Percentiles rank a stretch among this genome's conserved stretches.
These are phyloP conservation scores for Columba janthina DNA, from an alignment of 2,113 vertebrate species.

Conservation along the genomic window DNA sequence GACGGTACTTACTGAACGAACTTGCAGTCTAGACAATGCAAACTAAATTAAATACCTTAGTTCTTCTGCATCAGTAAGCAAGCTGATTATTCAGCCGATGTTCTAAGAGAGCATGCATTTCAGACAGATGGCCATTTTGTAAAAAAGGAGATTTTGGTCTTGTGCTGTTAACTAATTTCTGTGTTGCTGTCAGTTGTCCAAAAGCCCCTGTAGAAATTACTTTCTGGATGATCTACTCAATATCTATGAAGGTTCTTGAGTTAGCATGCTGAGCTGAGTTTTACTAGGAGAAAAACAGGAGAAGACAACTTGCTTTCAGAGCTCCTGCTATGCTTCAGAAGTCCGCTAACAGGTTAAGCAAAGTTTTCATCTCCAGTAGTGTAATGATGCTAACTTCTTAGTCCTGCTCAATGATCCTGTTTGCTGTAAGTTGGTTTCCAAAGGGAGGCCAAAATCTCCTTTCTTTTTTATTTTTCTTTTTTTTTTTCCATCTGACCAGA, in stretches of 20 bases:
- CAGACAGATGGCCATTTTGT: neutral
- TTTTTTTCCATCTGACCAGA: neutral
- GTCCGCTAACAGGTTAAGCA: neutral
- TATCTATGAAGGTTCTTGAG: neutral
- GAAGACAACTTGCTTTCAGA: neutral
- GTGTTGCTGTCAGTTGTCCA: neutral
- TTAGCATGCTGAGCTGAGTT: neutral
- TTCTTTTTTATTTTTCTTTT: neutral
- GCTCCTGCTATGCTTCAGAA: neutral
- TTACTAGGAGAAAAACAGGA: neutral
- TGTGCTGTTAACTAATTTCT: neutral
- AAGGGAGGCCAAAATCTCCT: neutral
- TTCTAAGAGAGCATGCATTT: neutral
- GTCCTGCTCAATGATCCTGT: neutral
- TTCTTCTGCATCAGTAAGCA: neutral
- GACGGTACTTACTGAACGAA: neutral
- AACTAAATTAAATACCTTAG: neutral
- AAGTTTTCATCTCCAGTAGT: neutral
- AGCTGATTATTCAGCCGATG: fast-evolving
- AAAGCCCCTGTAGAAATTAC: neutral
- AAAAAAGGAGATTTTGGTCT: slow-evolving; percentile 19
- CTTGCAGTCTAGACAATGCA: neutral
- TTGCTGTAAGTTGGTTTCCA: neutral
- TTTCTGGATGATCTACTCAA: neutral
- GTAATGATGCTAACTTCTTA: neutral